A percentile compares a stretch with the other conserved stretches of the same genome.
Conservation (phyloP, 2,797 vertebrate species). For the Aeoliscus strigatus region DNA sequence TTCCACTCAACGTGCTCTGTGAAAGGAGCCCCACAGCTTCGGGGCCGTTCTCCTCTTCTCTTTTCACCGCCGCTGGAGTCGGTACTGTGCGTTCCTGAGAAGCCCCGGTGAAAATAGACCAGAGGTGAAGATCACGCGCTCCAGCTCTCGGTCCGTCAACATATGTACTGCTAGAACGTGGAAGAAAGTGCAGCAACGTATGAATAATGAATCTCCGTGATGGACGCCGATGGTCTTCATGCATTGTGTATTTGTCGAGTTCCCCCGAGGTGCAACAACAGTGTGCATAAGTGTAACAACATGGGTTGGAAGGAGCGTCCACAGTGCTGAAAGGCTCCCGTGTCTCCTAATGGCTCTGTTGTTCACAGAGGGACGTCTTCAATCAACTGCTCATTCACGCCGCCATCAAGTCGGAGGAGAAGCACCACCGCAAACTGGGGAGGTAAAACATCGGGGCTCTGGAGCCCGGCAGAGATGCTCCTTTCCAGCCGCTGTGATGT, state of each 20-base stretch:
- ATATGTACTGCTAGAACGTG: conserved; percentile 12
- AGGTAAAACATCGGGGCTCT: conserved; percentile 83
- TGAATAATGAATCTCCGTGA: conserved; percentile 62
- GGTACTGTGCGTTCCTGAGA: no score
- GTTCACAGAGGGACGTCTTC: conserved; percentile 90
- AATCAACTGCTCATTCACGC: conserved; percentile 87
- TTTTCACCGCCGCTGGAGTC: no score
- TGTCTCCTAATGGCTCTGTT: conserved; percentile 29
- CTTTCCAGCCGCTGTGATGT: no score
- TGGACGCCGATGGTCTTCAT: conserved; percentile 43
- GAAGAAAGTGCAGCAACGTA: conserved; percentile 12
- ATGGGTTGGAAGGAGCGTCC: no score
- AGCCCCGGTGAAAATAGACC: conserved; percentile 24
- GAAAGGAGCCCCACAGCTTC: no score
- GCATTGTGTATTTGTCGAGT: conserved; percentile 22
- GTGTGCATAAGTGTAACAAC: no score
- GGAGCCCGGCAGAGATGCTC: conserved; percentile 11
- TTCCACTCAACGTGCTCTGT: no score
- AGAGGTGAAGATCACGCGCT: conserved; percentile 27
- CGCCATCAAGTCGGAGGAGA: conserved; percentile 81
- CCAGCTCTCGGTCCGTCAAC: conserved; percentile 11
- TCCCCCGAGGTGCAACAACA: conserved; percentile 25
- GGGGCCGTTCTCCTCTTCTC: no score
- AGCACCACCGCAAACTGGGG: conserved; percentile 78
- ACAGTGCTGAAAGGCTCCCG: conserved; percentile 2